Conservation (phyloP, 1,140 invertebrate species). For the Fopius arisanus region DNA sequence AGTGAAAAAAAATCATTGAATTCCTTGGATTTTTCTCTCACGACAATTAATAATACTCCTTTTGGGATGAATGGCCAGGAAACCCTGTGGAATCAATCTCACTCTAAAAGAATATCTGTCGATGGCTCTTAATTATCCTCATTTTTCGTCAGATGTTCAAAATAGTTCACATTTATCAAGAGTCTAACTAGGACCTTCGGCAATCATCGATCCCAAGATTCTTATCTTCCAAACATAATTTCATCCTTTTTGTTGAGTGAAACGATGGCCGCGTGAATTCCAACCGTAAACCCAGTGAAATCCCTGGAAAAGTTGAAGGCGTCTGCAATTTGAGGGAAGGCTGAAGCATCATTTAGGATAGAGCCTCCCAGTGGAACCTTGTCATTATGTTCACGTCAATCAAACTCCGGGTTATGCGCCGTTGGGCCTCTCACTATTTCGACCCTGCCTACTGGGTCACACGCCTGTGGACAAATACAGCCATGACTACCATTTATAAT, state of each 20-base stretch:
- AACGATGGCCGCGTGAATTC: slow-evolving; percentile 24
- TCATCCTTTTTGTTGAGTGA: neutral
- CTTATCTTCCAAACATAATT: slow-evolving; percentile 20
- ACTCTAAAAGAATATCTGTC: neutral
- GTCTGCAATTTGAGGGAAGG: neutral
- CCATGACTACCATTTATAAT: slow-evolving; percentile 55
- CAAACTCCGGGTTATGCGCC: slow-evolving; percentile 48
- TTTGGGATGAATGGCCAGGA: neutral
- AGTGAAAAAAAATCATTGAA: neutral
- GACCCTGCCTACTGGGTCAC: slow-evolving; percentile 25
- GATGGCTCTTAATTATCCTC: neutral
- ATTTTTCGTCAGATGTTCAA: neutral
- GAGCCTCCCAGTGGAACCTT: slow-evolving; percentile 25
- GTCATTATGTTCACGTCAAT: slow-evolving; percentile 61
- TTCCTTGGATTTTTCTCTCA: neutral
- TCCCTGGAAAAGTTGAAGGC: neutral
- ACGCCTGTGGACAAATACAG: neutral
- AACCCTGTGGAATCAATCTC: neutral
- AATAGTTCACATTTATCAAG: neutral
- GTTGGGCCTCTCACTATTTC: slow-evolving; percentile 47
- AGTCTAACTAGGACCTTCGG: neutral
- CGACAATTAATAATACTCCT: neutral
- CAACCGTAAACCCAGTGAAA: slow-evolving; percentile 4
- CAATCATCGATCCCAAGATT: slow-evolving; percentile 19
- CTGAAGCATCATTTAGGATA: slow-evolving; percentile 1